Evolutionary conservation across 2,113 vertebrate genomes (phyloP), one percentile per base, ranked within the genome.

Genomic region (Struthidea cinerea): DNA sequence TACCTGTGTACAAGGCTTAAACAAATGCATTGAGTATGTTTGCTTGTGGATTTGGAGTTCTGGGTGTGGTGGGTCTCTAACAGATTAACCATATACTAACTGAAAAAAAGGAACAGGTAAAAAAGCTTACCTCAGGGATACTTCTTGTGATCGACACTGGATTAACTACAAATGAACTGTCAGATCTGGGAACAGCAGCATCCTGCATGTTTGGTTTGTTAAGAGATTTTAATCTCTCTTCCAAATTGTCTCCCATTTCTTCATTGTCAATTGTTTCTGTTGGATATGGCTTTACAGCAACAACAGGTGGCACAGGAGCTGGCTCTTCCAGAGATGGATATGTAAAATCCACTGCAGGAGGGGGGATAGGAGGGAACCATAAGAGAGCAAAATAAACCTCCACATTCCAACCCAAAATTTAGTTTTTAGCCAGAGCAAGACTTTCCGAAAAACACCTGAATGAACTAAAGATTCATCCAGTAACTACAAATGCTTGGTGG

Each of bases 271-370:
- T 98, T 32, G 89, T 64, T 89, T 98, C 96, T 70, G 67, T 23
- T 82, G 97, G 69, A 60, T 97, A 84, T 47, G 97, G 97, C 50
- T 96, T 96, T 71, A 96, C 39, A 93, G 42, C 96, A 87, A 53
- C 78, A 96, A 93, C 37, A 95, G 97, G 93, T 17, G 97, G 98
- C 85, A 90, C 37, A 93, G 97, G 91, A 57, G 96, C 84, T 76
- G 98, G 98, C 81, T 99, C 99, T 96, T 99, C 99, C 79, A 99
- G 97, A 32, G 99, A 98, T 6, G 99, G 99, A 69, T 99, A 99
- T 49, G 98, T 99, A 93, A 99, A 99, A 96, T 99, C 98, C 98
- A 99, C 99, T 99, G 92, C 64, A 97, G 77, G 37, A 78, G 14
- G 0, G 8, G 13, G 4, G 2, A 88, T 10, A 61, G 41, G 18